Evolutionary conservation across 1,140 invertebrate species (phyloP).

Genomic region (Lethocerus indicus): DNA sequence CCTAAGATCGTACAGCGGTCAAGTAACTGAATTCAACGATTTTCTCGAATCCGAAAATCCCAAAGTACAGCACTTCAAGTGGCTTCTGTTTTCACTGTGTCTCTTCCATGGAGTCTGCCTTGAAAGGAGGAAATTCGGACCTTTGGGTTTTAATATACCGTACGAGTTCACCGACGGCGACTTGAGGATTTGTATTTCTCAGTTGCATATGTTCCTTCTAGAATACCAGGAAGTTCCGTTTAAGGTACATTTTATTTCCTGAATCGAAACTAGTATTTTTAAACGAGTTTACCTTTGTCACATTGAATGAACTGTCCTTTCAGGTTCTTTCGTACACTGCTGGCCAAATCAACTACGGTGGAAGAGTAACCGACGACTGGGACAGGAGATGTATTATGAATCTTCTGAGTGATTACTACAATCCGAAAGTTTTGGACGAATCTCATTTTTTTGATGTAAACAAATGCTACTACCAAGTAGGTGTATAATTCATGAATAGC

Average conservation of each 20-base stretch:
- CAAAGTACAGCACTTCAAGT: constrained; percentile 40
- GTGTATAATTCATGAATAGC: no score
- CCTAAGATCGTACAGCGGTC: constrained; percentile 35
- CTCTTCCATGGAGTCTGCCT: constrained; percentile 52
- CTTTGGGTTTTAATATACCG: constrained; percentile 55
- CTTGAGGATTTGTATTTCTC: constrained; percentile 49
- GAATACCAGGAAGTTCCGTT: constrained; percentile 44
- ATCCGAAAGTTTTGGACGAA: constrained; percentile 30
- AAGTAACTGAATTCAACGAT: constrained; percentile 32
- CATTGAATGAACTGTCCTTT: background rate
- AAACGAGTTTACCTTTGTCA: no score
- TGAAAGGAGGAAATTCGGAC: constrained; percentile 52
- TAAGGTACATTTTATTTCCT: constrained; percentile 28
- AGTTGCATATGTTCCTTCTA: constrained; percentile 45
- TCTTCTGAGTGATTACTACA: constrained; percentile 54
- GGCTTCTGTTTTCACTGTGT: constrained; percentile 46
- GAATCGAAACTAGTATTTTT: no score
- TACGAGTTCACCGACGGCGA: constrained; percentile 64
- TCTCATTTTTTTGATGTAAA: constrained; percentile 40
- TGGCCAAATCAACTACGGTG: constrained; percentile 75
- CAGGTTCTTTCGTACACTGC: constrained; percentile 44
- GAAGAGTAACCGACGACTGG: constrained; percentile 71
- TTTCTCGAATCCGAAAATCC: constrained; percentile 31
- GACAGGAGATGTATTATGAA: constrained; percentile 59
- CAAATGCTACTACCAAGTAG: constrained; percentile 41